phyloP scores from a whole-genome alignment of 2,113 vertebrate genomes.

The Tachysurus vachellii region DNA sequence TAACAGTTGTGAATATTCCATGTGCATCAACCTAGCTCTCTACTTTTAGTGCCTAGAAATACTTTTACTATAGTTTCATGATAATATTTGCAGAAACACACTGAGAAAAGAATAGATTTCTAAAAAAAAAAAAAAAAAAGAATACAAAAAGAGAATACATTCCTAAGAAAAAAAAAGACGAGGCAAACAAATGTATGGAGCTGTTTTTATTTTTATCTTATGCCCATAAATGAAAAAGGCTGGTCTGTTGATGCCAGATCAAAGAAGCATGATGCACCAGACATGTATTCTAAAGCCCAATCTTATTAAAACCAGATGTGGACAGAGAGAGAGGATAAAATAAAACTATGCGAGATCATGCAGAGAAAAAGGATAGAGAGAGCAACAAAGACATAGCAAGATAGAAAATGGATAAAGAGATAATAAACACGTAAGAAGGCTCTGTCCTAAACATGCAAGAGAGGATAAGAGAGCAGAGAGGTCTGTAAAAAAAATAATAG shows the following conservation, averaged over 20 bases:
- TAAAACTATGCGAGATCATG: constrained; percentile 25
- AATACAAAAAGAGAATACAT: background rate
- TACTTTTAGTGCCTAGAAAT: background rate
- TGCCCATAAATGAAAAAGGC: constrained; percentile 52
- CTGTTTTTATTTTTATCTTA: constrained; percentile 32
- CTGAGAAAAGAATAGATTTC: background rate
- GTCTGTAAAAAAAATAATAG: constrained; percentile 5
- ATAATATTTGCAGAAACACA: background rate
- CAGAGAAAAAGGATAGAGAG: constrained; percentile 41
- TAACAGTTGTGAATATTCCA: constrained; percentile 27
- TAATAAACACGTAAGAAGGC: constrained; percentile 44
- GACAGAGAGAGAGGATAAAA: constrained; percentile 22
- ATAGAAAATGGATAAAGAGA: constrained; percentile 46
- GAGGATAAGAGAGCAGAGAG: background rate
- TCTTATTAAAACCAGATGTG: constrained; percentile 69
- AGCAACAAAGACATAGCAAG: constrained; percentile 37
- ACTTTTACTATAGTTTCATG: background rate
- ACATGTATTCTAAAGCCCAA: constrained; percentile 50
- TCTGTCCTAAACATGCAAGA: background rate
- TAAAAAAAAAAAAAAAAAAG: background rate
- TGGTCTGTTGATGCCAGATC: constrained; percentile 51
- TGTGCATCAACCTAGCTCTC: background rate
- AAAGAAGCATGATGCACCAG: constrained; percentile 59
- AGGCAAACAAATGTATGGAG: background rate
- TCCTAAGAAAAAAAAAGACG: background rate